Evolutionary conservation across 2,888 invertebrate species (phyloP).

Genomic region (Rhagonycha lutea): DNA sequence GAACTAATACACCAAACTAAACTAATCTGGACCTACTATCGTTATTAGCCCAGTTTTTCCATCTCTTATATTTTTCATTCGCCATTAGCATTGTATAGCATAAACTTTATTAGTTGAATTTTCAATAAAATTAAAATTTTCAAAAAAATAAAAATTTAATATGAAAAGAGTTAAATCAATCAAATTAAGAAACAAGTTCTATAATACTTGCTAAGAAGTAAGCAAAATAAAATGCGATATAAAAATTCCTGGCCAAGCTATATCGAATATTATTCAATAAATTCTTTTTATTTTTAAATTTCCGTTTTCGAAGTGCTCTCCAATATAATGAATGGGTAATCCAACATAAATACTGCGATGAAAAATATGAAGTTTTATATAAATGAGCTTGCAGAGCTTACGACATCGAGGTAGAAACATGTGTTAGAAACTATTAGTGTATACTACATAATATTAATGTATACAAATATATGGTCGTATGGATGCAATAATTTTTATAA

Average conservation of each 20-base stretch:
- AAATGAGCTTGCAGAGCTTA: not conserved
- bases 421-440: not conserved
- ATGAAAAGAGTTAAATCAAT: not conserved
- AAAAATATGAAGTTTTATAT: not conserved
- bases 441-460: not conserved
- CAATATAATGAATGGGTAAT: not conserved
- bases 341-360: not conserved
- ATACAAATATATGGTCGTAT: not conserved
- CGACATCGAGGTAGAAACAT: not conserved
- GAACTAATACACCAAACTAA: no score
- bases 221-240: not conserved
- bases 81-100: no score
- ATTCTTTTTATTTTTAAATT: not conserved
- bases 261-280: not conserved
- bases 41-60: no score
- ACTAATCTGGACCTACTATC: no score
- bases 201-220: not conserved
- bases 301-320: not conserved
- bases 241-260: not conserved
- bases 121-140: no score
- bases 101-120: no score
- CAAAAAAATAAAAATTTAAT: not conserved
- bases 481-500: not conserved
- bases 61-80: no score
- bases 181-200: not conserved